Evolutionary conservation across 1,140 invertebrate species (phyloP).

Genomic region (Platyscapa corneri): DNA sequence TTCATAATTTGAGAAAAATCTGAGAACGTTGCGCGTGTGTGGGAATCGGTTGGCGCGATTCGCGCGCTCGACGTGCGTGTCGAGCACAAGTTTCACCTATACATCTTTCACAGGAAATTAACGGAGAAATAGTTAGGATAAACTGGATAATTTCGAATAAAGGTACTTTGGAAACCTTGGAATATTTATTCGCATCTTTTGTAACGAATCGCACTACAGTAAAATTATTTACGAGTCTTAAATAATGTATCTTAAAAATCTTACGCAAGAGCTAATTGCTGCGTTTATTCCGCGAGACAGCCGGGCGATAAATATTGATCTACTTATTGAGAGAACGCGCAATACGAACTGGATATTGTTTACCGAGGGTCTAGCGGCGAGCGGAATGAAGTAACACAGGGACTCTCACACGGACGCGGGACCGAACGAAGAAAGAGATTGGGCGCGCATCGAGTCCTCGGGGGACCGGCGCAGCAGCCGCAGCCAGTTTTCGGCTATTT

Average conservation of each 20-base stretch:
- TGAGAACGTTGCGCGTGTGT: not conserved
- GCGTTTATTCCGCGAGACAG: not conserved
- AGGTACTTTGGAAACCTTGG: constrained; percentile 12
- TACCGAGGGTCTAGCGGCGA: not conserved
- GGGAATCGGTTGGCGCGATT: not conserved
- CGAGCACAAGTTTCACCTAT: not conserved
- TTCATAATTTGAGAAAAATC: not conserved
- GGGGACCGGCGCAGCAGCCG: no score
- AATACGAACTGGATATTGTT: constrained; percentile 1
- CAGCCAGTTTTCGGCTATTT: no score
- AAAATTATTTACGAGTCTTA: constrained; percentile 17
- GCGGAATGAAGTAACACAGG: constrained; percentile 9
- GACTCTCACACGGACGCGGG: not conserved
- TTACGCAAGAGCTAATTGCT: constrained; percentile 12
- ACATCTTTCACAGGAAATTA: not conserved
- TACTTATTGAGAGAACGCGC: constrained; percentile 6
- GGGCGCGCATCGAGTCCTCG: not conserved
- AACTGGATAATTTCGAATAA: constrained; percentile 26
- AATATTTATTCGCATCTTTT: constrained; percentile 8
- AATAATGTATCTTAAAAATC: constrained; percentile 21
- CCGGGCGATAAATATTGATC: constrained; percentile 29
- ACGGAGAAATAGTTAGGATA: constrained; percentile 31
- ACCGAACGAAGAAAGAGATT: not conserved
- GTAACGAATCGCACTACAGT: not conserved
- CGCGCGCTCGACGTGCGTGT: not conserved